A percentile compares a stretch with the other conserved stretches of the same genome.
Conservation (phyloP, 2,113 vertebrate species). For the Cottus gobio region DNA sequence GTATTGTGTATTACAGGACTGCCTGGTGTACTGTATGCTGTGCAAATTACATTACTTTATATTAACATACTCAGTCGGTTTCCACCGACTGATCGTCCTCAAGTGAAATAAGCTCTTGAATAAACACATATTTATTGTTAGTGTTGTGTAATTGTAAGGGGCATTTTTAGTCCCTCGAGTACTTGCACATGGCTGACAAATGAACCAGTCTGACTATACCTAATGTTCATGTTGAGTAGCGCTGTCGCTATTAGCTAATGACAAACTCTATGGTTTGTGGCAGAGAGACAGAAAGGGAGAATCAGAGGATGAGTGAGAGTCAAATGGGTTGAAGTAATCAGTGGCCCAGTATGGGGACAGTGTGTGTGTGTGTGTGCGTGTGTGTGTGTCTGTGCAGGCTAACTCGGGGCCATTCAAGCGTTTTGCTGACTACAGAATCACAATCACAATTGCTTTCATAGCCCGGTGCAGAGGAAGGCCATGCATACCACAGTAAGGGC, state of each 20-base stretch:
- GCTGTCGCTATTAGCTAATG: slow-evolving; percentile 76
- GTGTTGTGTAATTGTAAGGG: slow-evolving; percentile 18
- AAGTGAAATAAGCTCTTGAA: slow-evolving; percentile 30
- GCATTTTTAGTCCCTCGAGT: slow-evolving; percentile 44
- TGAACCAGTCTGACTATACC: slow-evolving; percentile 24
- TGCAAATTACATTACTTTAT: slow-evolving; percentile 61
- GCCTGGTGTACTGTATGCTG: slow-evolving; percentile 43
- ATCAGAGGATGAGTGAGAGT: slow-evolving; percentile 71
- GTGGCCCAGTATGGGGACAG: slow-evolving; percentile 58
- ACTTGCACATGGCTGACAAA: slow-evolving; percentile 39
- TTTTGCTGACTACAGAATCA: slow-evolving; percentile 83
- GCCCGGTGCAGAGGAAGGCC: slow-evolving; percentile 76
- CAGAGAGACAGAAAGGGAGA: slow-evolving; percentile 64
- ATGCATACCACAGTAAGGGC: slow-evolving; percentile 77
- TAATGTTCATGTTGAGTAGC: slow-evolving; percentile 54
- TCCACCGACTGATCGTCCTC: slow-evolving; percentile 21
- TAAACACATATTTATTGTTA: slow-evolving; percentile 31
- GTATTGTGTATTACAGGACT: slow-evolving; percentile 59
- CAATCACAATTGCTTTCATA: slow-evolving; percentile 84
- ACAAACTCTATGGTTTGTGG: slow-evolving; percentile 74
- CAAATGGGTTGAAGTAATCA: slow-evolving; percentile 80
- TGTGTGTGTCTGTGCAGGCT: slow-evolving; percentile 52
- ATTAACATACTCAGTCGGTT: slow-evolving; percentile 46
- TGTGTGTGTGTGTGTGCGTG: slow-evolving; percentile 33
- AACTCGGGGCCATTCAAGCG: slow-evolving; percentile 77